A percentile compares a stretch with the other conserved stretches of the same genome.
Conservation (phyloP, 1,140 invertebrate species). For the Rhagoletis pomonella region DNA sequence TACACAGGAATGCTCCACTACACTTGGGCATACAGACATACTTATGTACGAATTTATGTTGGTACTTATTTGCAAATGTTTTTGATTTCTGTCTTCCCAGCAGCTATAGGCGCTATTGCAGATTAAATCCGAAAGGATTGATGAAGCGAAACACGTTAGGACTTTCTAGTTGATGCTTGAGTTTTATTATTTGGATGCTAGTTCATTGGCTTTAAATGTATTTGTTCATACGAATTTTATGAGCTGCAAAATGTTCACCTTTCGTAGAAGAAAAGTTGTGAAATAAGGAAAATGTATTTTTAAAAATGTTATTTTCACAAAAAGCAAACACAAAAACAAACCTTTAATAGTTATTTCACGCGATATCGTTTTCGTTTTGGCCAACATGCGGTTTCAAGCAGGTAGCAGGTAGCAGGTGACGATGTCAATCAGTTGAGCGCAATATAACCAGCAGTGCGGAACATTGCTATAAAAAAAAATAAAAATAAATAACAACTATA, state of each 20-base stretch:
- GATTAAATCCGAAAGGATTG: conserved; percentile 17
- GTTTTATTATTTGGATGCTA: background rate
- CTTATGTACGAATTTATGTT: background rate
- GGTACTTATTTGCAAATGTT: background rate
- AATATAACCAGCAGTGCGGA: background rate
- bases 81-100: background rate
- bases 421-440: background rate
- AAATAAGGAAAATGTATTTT: background rate
- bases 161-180: background rate
- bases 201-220: no score
- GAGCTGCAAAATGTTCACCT: background rate
- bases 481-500: background rate
- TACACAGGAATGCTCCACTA: background rate
- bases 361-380: conserved; percentile 1
- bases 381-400: background rate
- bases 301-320: background rate
- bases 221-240: background rate
- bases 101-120: background rate
- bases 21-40: no score
- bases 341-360: background rate
- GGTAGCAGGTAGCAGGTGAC: background rate
- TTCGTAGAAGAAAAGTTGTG: background rate
- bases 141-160: background rate
- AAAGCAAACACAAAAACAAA: background rate
- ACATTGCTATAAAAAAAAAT: background rate